Percentiles rank a stretch among this genome's conserved stretches.
These are phyloP conservation scores for Cochlearius cochlearius DNA, from an alignment of 2,113 vertebrate species.

Conservation along the genomic window DNA sequence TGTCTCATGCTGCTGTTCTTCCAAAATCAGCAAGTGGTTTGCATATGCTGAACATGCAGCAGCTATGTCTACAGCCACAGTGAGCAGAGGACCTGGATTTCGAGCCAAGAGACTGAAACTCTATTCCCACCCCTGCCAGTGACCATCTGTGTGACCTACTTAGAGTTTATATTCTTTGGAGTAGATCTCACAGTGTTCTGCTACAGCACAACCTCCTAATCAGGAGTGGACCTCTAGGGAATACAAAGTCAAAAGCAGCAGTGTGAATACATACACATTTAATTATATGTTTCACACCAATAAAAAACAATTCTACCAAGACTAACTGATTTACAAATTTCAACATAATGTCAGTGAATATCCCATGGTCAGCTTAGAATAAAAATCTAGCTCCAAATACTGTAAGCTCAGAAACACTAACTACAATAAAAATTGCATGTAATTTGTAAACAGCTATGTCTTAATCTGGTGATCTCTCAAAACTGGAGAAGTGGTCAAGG, in stretches of 20 bases:
- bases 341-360: background rate
- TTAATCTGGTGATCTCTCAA: background rate
- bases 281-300: background rate
- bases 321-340: background rate
- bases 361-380: background rate
- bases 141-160: constrained; percentile 19
- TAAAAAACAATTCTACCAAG: background rate
- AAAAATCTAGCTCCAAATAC: background rate
- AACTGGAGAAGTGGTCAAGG: background rate
- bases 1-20: constrained; percentile 2
- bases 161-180: background rate
- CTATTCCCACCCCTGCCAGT: background rate
- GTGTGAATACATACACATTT: background rate
- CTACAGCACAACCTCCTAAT: background rate
- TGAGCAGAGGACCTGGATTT: background rate
- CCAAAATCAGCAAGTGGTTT: constrained; percentile 8
- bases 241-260: background rate
- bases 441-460: background rate
- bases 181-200: background rate
- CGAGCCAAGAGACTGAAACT: background rate
- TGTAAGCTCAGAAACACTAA: background rate
- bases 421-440: background rate
- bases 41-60: constrained; percentile 5
- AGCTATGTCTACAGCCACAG: background rate
- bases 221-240: background rate